Base-by-base conservation (phyloP, 2,797 vertebrate genomes). In the Chaetodon trifasciatus region DNA sequence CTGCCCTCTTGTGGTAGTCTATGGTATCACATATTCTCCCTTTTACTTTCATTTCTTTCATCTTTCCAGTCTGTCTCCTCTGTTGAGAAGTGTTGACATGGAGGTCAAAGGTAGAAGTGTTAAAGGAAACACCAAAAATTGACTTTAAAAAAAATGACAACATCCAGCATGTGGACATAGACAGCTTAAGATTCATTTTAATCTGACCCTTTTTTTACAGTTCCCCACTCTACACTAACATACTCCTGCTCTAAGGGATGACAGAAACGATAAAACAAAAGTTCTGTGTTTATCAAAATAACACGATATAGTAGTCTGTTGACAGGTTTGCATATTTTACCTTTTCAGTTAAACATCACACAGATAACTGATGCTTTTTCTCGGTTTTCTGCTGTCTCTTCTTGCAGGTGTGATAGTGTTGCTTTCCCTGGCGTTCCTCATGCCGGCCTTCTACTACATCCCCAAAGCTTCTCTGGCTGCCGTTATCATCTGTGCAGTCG, bases 381-480 rank as follows among this genome's bases (percentile, higher is more conserved):
- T 13, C 4, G 4, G 8, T 3, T 44, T 13, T 9, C 42, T 44
- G 42, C 4, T 44, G 5, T 75, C 7, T 71, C 7, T 65, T 62
- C 1, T 57, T 79, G 0, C 57, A 99, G 98, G 97, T 12, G 55
- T 90, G 19, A 86, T 98, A 44, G 97, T 99, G 17, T 87, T 99
- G 89, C 94, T 99, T 5, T 98, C 98, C 0, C 93, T 99, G 79
- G 95, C 92, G 0, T 98, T 96, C 84, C 95, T 99, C 84, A 99
- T 98, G 87, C 96, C 97, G 0, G 94, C 96, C 17, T 98, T 99
- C 94, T 97, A 86, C 95, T 99, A 96, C 94, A 97, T 99, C 82
- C 98, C 98, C 49, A 98, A 96, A 87, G 95, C 98, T 0, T 97
- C 96, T 0, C 95, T 99, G 60, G 98, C 97, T 0, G 97, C 98